phyloP scores from a whole-genome alignment of 2,113 vertebrate genomes.

The Erythrolamprus reginae region DNA sequence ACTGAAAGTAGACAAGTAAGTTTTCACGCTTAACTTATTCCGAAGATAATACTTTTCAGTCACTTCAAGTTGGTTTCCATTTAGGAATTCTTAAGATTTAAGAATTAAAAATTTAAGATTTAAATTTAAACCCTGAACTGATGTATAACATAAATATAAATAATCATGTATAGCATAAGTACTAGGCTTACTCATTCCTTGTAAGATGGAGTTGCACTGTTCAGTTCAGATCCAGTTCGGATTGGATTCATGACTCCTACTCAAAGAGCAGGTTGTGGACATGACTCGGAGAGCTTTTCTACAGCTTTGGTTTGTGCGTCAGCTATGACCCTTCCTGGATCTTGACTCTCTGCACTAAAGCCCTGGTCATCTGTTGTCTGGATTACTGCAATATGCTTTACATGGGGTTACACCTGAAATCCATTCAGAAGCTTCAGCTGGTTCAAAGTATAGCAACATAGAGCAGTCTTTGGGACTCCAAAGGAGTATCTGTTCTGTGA shows the following conservation, averaged over 20 bases:
- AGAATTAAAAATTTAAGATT: no score
- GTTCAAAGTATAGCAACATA: neutral
- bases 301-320: neutral
- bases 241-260: neutral
- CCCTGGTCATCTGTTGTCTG: neutral
- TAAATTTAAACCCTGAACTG: neutral
- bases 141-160: accelerated
- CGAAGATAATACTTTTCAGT: neutral
- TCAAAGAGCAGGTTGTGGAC: neutral
- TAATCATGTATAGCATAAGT: neutral
- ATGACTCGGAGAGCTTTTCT: neutral
- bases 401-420: neutral
- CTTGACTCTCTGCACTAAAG: neutral
- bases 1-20: slow-evolving; percentile 93
- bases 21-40: slow-evolving; percentile 25
- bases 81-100: no score
- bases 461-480: neutral
- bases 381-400: neutral
- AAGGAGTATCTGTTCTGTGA: neutral
- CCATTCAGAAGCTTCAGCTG: neutral
- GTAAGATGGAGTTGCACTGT: no score
- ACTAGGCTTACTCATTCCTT: neutral
- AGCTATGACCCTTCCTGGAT: neutral
- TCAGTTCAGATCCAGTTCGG: neutral
- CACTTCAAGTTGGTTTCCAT: neutral